Evolutionary conservation across 2,888 invertebrate genomes (phyloP).

Genomic region (Calameuta filiformis): DNA sequence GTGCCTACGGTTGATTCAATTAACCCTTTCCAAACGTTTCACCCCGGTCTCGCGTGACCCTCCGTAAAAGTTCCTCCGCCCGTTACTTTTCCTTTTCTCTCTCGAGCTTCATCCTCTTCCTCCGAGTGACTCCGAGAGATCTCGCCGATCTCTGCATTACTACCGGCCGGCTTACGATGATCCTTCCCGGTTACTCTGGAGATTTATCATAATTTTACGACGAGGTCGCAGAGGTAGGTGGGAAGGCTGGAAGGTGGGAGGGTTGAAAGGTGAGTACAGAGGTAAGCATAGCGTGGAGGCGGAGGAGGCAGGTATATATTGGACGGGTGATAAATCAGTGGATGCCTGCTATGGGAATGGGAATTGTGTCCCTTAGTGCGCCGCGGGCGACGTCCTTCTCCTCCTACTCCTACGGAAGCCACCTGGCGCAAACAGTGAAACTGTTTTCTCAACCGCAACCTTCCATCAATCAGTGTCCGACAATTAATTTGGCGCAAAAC

Average conservation of each 20-base stretch:
- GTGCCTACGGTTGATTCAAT: neutral
- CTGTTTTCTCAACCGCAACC: slow-evolving; percentile 4
- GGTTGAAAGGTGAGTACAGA: neutral
- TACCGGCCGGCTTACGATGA: slow-evolving; percentile 5
- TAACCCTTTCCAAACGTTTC: neutral
- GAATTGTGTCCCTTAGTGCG: slow-evolving; percentile 21
- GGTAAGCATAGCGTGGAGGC: slow-evolving; percentile 5
- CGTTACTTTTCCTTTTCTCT: neutral
- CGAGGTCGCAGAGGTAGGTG: slow-evolving; percentile 13
- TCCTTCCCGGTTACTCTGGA: neutral
- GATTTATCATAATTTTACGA: slow-evolving; percentile 35
- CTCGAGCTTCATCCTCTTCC: neutral
- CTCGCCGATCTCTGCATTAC: slow-evolving; percentile 15
- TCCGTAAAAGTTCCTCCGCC: neutral
- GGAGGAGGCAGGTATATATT: slow-evolving; percentile 15
- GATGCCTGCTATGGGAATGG: slow-evolving; percentile 22
- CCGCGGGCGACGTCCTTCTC: slow-evolving; percentile 8
- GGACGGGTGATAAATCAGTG: slow-evolving; percentile 28
- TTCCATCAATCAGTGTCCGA: slow-evolving; percentile 9
- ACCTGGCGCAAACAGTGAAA: slow-evolving; percentile 12
- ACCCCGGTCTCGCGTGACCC: neutral
- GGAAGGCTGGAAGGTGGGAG: slow-evolving; percentile 11
- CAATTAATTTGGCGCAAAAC: slow-evolving; percentile 7
- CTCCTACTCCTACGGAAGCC: slow-evolving; percentile 9
- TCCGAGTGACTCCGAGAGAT: slow-evolving; percentile 17